Evolutionary conservation across 2,113 vertebrate species (phyloP), one percentile per base, ranked within the genome.

Genomic region (Poecile atricapillus): DNA sequence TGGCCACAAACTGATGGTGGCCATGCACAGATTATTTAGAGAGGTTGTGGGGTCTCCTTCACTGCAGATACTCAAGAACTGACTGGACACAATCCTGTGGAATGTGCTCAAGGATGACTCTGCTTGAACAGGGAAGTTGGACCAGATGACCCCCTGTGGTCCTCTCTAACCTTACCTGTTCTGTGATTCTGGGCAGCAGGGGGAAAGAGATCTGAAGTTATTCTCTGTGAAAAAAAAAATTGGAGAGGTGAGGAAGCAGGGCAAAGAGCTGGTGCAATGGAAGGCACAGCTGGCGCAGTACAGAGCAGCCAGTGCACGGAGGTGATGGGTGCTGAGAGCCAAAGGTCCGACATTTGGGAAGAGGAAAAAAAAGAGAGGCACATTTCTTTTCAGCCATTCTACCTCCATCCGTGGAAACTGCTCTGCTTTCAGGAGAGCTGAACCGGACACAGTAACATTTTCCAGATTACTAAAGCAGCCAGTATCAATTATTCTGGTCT

Each of bases 291-390:
- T 35, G 41, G 10, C 2, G 1, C 7, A 13, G 11, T 8, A 12
- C 28, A 15, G 44, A 53, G 67, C 25, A 41, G 47, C 5, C 5
- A 5, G 19, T n/a, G 22, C 9, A 1, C 0, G 0, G n/a, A 10
- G 35, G 16, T 12, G 20, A 1, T 4, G 0, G 13, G 8, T 11
- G 28, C 44, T 24, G 22, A 22, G 13, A 49, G 19, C 8, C 5
- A 13, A 17, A 63, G 15, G 14, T 15, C 7, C 4, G 6, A 5
- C 18, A 0, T 20, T 31, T 23, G 23, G 9, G 7, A 17, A 15
- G 23, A 73, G 5, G 10, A 20, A 28, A 37, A 11, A 28, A 14
- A 11, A 23, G 13, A 65, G 30, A 24, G 5, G 11, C 31, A 5
- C 12, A 15, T 47, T 56, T 4, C 3, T 41, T 64, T 47, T 16